Percentiles rank a stretch among this genome's conserved stretches.
phyloP scores from a whole-genome alignment of 2,888 invertebrate genomes.

The Polymixis lichenea region DNA sequence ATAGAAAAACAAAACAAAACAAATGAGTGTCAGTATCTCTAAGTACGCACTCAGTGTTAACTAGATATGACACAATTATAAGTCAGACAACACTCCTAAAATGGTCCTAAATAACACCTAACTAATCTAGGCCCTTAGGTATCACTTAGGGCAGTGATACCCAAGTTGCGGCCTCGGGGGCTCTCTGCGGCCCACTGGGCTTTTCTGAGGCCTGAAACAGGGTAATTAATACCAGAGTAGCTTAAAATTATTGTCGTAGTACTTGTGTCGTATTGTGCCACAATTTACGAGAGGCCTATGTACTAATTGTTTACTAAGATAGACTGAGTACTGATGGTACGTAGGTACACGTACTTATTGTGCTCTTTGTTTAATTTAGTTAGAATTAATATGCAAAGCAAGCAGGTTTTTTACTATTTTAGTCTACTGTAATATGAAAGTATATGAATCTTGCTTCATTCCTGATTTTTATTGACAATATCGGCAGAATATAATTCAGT shows the following conservation, averaged over 20 bases:
- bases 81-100: constrained; percentile 33
- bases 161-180: constrained; percentile 40
- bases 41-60: constrained; percentile 42
- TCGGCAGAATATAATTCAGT: not conserved
- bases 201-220: constrained; percentile 38
- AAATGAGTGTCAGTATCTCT: constrained; percentile 2
- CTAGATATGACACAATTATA: constrained; percentile 44
- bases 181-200: constrained; percentile 33
- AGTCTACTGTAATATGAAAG: not conserved
- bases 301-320: constrained; percentile 40
- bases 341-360: constrained; percentile 2
- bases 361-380: not conserved
- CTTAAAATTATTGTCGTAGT: constrained; percentile 47
- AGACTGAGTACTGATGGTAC: not conserved
- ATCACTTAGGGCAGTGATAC: constrained; percentile 36
- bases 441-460: not conserved
- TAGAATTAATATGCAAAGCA: not conserved
- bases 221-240: constrained; percentile 51
- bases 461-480: not conserved
- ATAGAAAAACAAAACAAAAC: constrained; percentile 16
- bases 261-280: constrained; percentile 25
- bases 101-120: constrained; percentile 43
- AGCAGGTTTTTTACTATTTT: not conserved
- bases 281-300: constrained; percentile 38
- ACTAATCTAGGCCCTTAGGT: constrained; percentile 55